Evolutionary conservation across 2,888 invertebrate genomes (phyloP), one percentile per base, ranked within the genome.

Genomic region (Diarsia mendica): DNA sequence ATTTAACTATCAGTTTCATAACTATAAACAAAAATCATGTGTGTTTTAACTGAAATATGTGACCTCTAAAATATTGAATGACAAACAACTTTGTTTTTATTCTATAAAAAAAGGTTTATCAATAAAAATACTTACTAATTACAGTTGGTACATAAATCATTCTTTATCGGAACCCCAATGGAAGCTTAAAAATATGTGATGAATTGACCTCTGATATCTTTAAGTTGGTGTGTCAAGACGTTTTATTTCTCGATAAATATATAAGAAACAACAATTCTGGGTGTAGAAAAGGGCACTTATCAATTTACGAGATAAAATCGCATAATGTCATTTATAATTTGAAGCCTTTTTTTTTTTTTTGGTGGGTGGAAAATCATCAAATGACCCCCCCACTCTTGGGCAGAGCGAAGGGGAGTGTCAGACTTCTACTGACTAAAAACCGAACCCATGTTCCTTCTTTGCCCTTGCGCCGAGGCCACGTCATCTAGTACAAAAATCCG

Each of bases 81-180:
- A 85, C 77, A 85, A 85, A 88, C 82, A 82, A 76, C 66, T 67
- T 20, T 75, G 49, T 82, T 85, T 81, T 79, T 75, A 72, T 28
- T 72, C 39, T 63, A 20, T 67, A 67, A 71, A 76, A 70, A 72
- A 76, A 78, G 75, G 39, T 82, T 82, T 77, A 82, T 83, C 77
- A 75, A 83, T 68, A 80, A 82, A 72, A 77, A 77, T 72, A 80
- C 79, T 72, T 48, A 78, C 83, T 85, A 87, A 88, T 88, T 82
- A 87, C 74, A 80, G 79, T 64, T 15, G 72, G 61, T 63, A 67
- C 70, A 82, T 79, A 82, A 84, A 79, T 85, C 85, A 82, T 82
- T 53, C 65, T 39, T 84, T 84, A 88, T 84, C 87, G n/a, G 86
- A 81, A 80, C 81, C 84, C 82, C 83, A 87, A 81, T 70, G 83